Evolutionary conservation across 2,888 invertebrate species (phyloP).

Genomic region (Dryobotodes eremita): DNA sequence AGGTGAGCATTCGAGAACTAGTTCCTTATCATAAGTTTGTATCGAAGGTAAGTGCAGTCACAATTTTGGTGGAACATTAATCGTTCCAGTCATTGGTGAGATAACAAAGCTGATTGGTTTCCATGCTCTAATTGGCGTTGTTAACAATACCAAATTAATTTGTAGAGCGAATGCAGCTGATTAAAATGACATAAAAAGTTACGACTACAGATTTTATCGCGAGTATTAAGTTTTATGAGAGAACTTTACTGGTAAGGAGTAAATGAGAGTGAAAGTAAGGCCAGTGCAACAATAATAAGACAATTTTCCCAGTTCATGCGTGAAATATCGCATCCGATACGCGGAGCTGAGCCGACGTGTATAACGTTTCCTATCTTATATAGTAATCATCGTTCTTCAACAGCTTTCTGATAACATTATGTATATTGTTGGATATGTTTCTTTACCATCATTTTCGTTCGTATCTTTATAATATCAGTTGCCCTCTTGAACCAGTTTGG

Average conservation of each 20-base stretch:
- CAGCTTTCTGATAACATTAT: slow-evolving; percentile 35
- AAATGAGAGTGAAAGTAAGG: slow-evolving; percentile 55
- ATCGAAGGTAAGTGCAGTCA: slow-evolving; percentile 53
- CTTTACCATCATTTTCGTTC: slow-evolving; percentile 20
- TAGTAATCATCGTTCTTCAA: slow-evolving; percentile 43
- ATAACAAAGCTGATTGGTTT: slow-evolving; percentile 49
- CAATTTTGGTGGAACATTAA: slow-evolving; percentile 54
- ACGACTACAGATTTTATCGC: slow-evolving; percentile 36
- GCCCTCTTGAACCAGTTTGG: slow-evolving; percentile 52
- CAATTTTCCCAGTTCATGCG: slow-evolving; percentile 60
- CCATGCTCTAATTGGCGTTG: slow-evolving; percentile 61
- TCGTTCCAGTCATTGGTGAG: slow-evolving; percentile 40
- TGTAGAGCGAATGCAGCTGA: slow-evolving; percentile 39
- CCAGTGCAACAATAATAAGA: slow-evolving; percentile 46
- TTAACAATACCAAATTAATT: slow-evolving; percentile 59
- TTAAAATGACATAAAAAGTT: slow-evolving; percentile 56
- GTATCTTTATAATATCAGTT: slow-evolving; percentile 39
- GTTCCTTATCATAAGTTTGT: slow-evolving; percentile 50
- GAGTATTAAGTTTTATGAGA: slow-evolving; percentile 21
- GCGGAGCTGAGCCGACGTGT: slow-evolving; percentile 51
- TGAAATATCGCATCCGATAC: slow-evolving; percentile 68
- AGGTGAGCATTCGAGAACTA: slow-evolving; percentile 78
- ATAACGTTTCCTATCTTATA: slow-evolving; percentile 59
- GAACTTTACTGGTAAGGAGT: slow-evolving; percentile 26
- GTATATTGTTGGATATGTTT: slow-evolving; percentile 16